Base-by-base conservation (phyloP, 1,140 invertebrate species). In the Drosophila pectinifera region DNA sequence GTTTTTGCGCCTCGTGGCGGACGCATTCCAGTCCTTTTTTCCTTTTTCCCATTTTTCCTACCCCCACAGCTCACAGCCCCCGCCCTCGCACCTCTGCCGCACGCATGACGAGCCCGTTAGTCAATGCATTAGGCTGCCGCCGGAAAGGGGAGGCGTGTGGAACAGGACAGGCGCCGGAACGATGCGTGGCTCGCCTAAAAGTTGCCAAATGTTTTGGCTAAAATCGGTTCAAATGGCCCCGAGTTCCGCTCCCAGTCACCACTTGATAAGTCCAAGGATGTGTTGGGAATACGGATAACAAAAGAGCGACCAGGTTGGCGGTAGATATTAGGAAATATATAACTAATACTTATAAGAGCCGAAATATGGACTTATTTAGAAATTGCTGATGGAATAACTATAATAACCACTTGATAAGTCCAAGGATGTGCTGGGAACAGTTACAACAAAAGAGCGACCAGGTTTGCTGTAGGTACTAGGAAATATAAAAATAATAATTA, bases 101-200 rank as follows among this genome's bases (percentile, higher is more conserved):
- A 80, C 65, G 62, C 83, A 75, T 78, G 62, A 79, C 65, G 83
- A 43, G 78, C 53, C 72, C 56, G 82, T 88, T 88, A 88, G 83
- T 79, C 84, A 79, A 86, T 88, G 82, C 79, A 88, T 86, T 86
- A 86, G 83, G 54, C n/a, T 36, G 46, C 34, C 43, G 13, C 39
- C 8, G 24, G 24, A 16, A 16, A 13, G 34, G 6, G 31, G 26
- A 2, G 36, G 31, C 13, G 7, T 11, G 54, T 11, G 34, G 28
- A 39, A 73, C 22, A 45, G 14, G 38, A 63, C 16, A 43, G 48
- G 26, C 10, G 16, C 11, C n/a, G 14, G 39, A 36, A 18, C 45
- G 18, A 43, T 39, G 41, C 39, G 49, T 42, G 56, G 41, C 63
- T 48, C 28, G 61, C 53, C 43, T 48, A 62, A 83, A 79, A 69